These are phyloP conservation scores for Zophobas atratus DNA, from an alignment of 1,140 invertebrate genomes.

Conservation along the genomic window DNA sequence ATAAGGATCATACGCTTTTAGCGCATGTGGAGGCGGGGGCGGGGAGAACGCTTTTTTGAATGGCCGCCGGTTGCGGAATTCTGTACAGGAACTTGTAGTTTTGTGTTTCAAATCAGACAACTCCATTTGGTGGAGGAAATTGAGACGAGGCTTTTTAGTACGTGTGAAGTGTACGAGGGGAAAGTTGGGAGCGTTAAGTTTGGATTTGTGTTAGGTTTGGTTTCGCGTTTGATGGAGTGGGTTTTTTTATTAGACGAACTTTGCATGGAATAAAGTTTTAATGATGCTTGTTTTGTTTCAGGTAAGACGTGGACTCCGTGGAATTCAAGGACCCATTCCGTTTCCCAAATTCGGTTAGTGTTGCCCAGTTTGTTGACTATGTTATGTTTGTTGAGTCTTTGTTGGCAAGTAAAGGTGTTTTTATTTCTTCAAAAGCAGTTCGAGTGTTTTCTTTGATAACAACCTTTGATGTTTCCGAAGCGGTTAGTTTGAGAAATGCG, in stretches of 20 bases:
- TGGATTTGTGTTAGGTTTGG: background rate
- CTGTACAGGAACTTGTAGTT: slow-evolving; percentile 1
- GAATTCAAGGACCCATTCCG: slow-evolving; percentile 1
- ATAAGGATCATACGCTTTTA: slow-evolving; percentile 8
- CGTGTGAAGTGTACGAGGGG: background rate
- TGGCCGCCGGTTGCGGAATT: background rate
- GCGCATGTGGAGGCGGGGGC: background rate
- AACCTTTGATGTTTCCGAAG: background rate
- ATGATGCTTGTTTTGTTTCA: background rate
- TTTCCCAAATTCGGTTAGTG: background rate
- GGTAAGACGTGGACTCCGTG: background rate
- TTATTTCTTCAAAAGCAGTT: background rate
- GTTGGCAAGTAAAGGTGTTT: slow-evolving; percentile 14
- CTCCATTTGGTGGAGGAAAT: slow-evolving; percentile 18
- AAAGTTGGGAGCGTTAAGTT: background rate
- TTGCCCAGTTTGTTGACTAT: slow-evolving; percentile 7
- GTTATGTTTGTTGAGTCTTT: slow-evolving; percentile 8
- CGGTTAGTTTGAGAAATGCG: background rate
- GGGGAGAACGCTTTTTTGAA: background rate
- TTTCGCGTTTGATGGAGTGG: background rate
- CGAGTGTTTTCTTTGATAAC: background rate
- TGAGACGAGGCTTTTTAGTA: slow-evolving; percentile 4
- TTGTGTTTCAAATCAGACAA: slow-evolving; percentile 17
- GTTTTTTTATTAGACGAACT: background rate
- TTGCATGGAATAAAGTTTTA: background rate